phyloP scores from a whole-genome alignment of 1,140 invertebrate genomes.

The Eurosta solidaginis region DNA sequence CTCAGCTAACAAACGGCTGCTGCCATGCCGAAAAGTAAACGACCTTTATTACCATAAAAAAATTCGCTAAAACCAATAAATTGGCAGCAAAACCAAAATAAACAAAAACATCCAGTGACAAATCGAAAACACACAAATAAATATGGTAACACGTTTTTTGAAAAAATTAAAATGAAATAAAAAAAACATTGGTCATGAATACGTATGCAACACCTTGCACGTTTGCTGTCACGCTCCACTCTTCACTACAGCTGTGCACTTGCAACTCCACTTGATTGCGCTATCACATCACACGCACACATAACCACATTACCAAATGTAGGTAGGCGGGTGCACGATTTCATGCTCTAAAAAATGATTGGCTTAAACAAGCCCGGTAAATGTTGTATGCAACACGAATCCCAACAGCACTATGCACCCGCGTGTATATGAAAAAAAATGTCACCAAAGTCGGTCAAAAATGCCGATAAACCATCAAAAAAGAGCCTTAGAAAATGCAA shows the following conservation, averaged over 20 bases:
- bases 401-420: not conserved
- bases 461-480: not conserved
- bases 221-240: not conserved
- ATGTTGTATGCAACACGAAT: constrained; percentile 27
- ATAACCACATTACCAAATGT: not conserved
- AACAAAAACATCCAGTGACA: constrained; percentile 1
- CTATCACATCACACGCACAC: constrained; percentile 1
- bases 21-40: constrained; percentile 36
- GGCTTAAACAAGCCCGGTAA: constrained; percentile 4
- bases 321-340: not conserved
- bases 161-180: too few species aligned
- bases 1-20: not conserved
- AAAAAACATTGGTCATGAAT: not conserved
- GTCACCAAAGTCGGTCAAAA: constrained; percentile 5
- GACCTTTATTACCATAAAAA: constrained; percentile 36
- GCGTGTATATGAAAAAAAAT: too few species aligned
- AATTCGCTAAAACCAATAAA: not conserved
- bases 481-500: not conserved
- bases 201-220: constrained; percentile 1
- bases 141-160: not conserved
- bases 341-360: constrained; percentile 7
- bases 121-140: constrained; percentile 18
- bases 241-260: not conserved
- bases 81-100: constrained; percentile 4
- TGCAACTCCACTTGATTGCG: not conserved